phyloP scores from a whole-genome alignment of 2,797 vertebrate genomes.

The Cossypha caffra region DNA sequence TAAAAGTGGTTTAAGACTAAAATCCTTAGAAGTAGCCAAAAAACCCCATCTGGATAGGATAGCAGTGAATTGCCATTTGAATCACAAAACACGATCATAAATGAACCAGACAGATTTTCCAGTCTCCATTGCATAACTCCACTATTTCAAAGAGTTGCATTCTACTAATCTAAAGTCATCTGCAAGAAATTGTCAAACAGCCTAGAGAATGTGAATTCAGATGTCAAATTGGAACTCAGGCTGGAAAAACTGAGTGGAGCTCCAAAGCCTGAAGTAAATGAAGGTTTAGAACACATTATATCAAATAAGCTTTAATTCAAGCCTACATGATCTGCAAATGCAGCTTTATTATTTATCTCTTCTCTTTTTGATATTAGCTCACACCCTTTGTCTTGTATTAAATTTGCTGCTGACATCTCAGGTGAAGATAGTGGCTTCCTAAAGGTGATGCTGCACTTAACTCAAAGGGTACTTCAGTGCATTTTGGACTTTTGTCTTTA shows the following conservation, averaged over 20 bases:
- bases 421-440: background rate
- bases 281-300: background rate
- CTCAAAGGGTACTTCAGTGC: accelerated
- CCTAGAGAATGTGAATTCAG: background rate
- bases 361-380: background rate
- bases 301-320: background rate
- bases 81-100: background rate
- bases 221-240: background rate
- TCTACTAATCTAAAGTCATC: background rate
- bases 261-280: background rate
- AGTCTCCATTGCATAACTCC: background rate
- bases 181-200: background rate
- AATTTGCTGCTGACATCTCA: background rate
- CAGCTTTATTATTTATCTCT: background rate
- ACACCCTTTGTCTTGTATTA: background rate
- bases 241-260: background rate
- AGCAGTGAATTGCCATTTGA: background rate
- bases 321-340: background rate
- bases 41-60: accelerated
- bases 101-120: background rate
- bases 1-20: accelerated
- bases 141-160: background rate
- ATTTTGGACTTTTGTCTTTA: background rate
- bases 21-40: background rate
- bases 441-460: background rate